Evolutionary conservation across 2,113 vertebrate species (phyloP), one percentile per base, ranked within the genome.

Genomic region (Pangasianodon hypophthalmus): DNA sequence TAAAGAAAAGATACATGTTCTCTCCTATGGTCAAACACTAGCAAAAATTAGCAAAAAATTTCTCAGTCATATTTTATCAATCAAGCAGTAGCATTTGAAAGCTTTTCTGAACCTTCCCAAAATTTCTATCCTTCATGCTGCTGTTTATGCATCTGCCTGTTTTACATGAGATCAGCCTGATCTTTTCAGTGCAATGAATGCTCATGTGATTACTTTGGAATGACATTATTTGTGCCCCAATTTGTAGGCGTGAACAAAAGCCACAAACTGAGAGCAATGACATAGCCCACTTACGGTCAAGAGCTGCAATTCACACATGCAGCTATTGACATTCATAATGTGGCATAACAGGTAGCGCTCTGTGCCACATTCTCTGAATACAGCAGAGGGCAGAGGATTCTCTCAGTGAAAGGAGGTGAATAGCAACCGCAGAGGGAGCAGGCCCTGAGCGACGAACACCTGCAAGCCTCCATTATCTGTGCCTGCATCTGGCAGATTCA

Each of bases 391-490:
- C 89, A 83, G 62, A 90, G 84, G 46, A 88, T 60, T 88, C 87
- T 91, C 73, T 87, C 64, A 86, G 87, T 90, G 86, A 89, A 90
- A 85, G 26, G 87, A 73, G 83, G 84, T 88, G 88, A 90, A 88
- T 86, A 84, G 64, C 10, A 82, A 75, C 18, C 44, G 6, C 54
- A 79, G 58, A 52, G 84, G 46, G 77, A 87, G 50, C 75, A 82
- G 71, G 71, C 83, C 83, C 88, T 60, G 84, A 69, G 48, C 13
- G 69, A 84, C 18, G 77, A 90, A 90, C 91, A 92, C 87, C 91
- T 90, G 89, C 91, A 84, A 84, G 58, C 77, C 64, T 83, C 71
- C 73, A 86, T 88, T 88, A 90, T 84, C 64, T 41, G 54, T 67
- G 52, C n/a, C 48, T 81, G 84, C 88, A 89, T 89, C 84, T 87